Percentiles rank a stretch among this genome's conserved stretches.
These are phyloP conservation scores for Chiloscyllium punctatum DNA, from an alignment of 2,797 vertebrate species.

Conservation along the genomic window DNA sequence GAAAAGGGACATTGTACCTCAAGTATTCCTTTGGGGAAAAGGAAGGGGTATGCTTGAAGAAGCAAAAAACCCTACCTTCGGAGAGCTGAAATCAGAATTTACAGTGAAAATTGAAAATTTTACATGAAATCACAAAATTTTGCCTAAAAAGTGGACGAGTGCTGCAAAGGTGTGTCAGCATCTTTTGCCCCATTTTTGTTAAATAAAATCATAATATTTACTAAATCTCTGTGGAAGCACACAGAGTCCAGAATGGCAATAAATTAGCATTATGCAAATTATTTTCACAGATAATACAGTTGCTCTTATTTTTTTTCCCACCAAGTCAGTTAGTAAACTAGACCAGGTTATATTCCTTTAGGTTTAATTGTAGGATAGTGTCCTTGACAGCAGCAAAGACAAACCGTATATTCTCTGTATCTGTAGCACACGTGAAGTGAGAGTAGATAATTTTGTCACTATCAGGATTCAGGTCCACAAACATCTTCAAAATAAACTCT, in stretches of 20 bases:
- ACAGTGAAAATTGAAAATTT: conserved; percentile 48
- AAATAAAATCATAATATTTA: conserved; percentile 85
- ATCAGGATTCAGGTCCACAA: conserved; percentile 94
- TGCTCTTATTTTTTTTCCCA: conserved; percentile 57
- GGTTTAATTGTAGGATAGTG: conserved; percentile 92
- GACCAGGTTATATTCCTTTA: conserved; percentile 95
- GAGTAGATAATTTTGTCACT: conserved; percentile 98
- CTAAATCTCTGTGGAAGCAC: conserved; percentile 63
- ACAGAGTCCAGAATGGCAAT: conserved; percentile 79
- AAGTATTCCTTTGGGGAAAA: conserved; percentile 47
- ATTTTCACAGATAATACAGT: conserved; percentile 77
- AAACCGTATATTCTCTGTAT: conserved; percentile 94
- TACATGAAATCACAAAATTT: conserved; percentile 54
- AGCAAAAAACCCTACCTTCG: conserved; percentile 47
- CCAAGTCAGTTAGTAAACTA: conserved; percentile 58
- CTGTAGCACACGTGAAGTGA: conserved; percentile 94
- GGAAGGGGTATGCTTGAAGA: conserved; percentile 38
- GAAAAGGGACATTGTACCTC: conserved; percentile 48
- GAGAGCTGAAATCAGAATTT: conserved; percentile 59
- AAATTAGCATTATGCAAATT: conserved; percentile 86
- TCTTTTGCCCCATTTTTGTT: conserved; percentile 58
- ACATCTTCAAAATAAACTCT: conserved; percentile 96
- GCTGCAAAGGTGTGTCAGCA: conserved; percentile 67
- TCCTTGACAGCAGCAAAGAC: conserved; percentile 96
- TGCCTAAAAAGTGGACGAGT: conserved; percentile 54